Evolutionary conservation across 1,140 invertebrate genomes (phyloP).

Genomic region (Drosophila cardini): DNA sequence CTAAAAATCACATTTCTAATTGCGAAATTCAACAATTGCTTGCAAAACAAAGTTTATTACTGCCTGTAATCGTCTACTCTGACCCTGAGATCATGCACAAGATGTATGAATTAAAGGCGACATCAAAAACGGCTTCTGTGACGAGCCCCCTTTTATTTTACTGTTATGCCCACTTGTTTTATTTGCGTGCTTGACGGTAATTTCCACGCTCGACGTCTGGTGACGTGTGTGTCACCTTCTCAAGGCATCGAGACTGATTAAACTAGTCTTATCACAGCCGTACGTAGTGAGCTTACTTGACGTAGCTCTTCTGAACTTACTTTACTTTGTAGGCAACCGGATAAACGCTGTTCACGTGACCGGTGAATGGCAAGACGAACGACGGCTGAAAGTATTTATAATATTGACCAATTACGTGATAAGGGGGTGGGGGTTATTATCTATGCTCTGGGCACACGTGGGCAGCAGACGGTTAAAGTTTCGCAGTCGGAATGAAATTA

Average conservation of each 20-base stretch:
- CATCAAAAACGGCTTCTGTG: conserved; percentile 9
- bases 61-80: conserved; percentile 18
- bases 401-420: conserved; percentile 1
- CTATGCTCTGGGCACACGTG: conserved; percentile 18
- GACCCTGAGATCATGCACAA: conserved; percentile 50
- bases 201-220: conserved; percentile 50
- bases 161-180: background rate
- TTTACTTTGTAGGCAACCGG: conserved; percentile 32
- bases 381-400: conserved; percentile 14
- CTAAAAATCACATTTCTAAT: background rate
- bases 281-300: background rate
- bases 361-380: conserved; percentile 25
- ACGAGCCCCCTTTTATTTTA: conserved; percentile 59
- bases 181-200: conserved; percentile 30
- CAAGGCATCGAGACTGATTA: background rate
- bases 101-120: conserved; percentile 21
- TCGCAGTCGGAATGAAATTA: background rate
- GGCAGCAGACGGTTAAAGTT: conserved; percentile 14
- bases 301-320: conserved; percentile 22
- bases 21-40: conserved; percentile 13
- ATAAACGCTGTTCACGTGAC: conserved; percentile 56
- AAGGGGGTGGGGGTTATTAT: conserved; percentile 9
- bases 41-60: background rate
- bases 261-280: conserved; percentile 23
- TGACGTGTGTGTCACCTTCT: conserved; percentile 39